Base-by-base conservation (phyloP, 2,888 invertebrate species). In the Mythimna albipuncta region DNA sequence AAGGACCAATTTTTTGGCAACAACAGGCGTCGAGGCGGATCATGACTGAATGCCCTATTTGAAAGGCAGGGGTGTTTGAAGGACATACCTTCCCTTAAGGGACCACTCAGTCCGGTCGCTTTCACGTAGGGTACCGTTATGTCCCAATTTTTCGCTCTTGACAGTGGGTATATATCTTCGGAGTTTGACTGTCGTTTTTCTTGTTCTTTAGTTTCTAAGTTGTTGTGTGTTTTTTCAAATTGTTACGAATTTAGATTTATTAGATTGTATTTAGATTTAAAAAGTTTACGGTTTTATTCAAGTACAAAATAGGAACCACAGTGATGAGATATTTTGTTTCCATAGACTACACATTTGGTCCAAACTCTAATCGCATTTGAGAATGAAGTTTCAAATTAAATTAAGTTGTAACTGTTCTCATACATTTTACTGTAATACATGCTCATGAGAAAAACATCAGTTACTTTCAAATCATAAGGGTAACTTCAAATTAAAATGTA, bases 131-230 rank as follows among this genome's bases (percentile, higher is more conserved):
- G 77, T 73, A 79, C 89, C 88, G 90, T 93, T 92, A 92, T 92
- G 91, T 92, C 86, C 90, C 93, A 90, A 93, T 93, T 93, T 94
- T 93, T 93, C 91, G 91, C 89, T 85, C 87, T 88, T 89, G 87
- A 87, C 88, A 88, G 83, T 85, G 75, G 77, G 72, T 75, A 88
- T 90, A 87, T 86, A 85, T 90, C 89, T 85, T 79, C 58, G 26
- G 58, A 64, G 77, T 79, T 78, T 69, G 65, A 64, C 52, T 80
- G 66, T 75, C 77, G 65, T 72, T 72, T 72, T 72, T 77, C 77
- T 79, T 68, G 71, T n/a, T 64, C 44, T 66, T 66, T 41, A 13
- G 16, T 54, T 58, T 66, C 70, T 65, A 21, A 11, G 16, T 72
- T 72, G 10, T 62, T 59, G 11, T 55, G 38, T n/a, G n/a, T 67